These are phyloP conservation scores for Dreissena polymorpha DNA, from an alignment of 1,140 invertebrate genomes.

Conservation along the genomic window DNA sequence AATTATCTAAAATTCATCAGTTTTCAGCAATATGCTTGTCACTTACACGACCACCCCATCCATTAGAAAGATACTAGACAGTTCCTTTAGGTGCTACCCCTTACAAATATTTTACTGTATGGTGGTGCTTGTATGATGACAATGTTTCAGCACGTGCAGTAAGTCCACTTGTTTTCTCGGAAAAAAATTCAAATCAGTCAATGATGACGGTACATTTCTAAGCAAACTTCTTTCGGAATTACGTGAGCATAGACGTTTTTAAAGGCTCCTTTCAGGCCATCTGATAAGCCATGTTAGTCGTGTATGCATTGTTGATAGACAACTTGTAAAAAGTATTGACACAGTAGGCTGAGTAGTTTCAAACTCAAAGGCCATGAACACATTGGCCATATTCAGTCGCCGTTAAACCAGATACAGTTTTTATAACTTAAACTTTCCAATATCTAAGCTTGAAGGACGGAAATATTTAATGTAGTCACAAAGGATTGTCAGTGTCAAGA, in stretches of 20 bases:
- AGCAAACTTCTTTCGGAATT: conserved; percentile 26
- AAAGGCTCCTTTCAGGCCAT: conserved; percentile 15
- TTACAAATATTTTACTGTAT: conserved; percentile 17
- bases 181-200: conserved; percentile 37
- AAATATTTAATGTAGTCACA: too few species aligned
- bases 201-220: conserved; percentile 25
- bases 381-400: too few species aligned
- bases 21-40: conserved; percentile 57
- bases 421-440: too few species aligned
- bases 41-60: conserved; percentile 55
- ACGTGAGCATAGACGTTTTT: not conserved
- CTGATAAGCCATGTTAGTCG: too few species aligned
- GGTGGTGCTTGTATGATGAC: conserved; percentile 23
- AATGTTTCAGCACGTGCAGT: conserved; percentile 2
- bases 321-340: too few species aligned
- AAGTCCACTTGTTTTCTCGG: conserved; percentile 21
- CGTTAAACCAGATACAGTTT: too few species aligned
- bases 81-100: conserved; percentile 32
- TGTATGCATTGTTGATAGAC: too few species aligned
- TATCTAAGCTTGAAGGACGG: too few species aligned
- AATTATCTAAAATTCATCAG: conserved; percentile 43
- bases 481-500: too few species aligned
- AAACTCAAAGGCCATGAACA: too few species aligned
- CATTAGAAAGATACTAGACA: conserved; percentile 48
- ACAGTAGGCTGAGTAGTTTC: too few species aligned